Conservation (phyloP, 2,113 vertebrate genomes). For the Callocephalon fimbriatum region DNA sequence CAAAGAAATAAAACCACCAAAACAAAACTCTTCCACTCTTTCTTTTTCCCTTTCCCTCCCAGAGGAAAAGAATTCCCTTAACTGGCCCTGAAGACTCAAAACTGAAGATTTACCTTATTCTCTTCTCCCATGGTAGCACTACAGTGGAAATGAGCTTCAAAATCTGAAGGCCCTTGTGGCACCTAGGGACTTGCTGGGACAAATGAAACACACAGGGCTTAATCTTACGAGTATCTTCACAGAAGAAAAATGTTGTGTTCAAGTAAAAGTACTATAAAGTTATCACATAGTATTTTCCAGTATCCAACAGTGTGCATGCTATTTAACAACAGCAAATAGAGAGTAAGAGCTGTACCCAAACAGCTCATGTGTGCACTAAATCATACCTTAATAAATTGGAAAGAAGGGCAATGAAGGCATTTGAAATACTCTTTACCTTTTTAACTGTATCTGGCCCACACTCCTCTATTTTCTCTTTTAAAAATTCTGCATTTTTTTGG, state of each 20-base stretch:
- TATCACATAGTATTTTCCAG: neutral
- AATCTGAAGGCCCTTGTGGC: neutral
- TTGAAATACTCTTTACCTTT: neutral
- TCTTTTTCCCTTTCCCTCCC: neutral
- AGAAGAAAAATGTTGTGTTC: neutral
- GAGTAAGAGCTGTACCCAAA: neutral
- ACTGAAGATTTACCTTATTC: slow-evolving; percentile 7
- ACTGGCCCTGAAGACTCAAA: neutral
- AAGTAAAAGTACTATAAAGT: neutral
- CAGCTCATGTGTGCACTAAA: neutral
- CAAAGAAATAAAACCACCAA: neutral
- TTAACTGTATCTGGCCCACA: neutral
- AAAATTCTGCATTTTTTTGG: neutral
- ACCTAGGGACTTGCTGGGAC: neutral
- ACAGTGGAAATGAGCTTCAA: slow-evolving; percentile 24
- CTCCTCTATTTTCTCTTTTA: neutral
- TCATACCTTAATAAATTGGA: neutral
- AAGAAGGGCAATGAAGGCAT: neutral
- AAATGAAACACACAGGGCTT: neutral
- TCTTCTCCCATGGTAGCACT: neutral
- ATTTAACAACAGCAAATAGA: neutral
- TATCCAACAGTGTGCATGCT: neutral
- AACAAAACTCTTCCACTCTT: neutral
- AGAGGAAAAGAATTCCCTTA: neutral
- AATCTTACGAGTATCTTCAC: neutral